Evolutionary conservation across 2,888 invertebrate species (phyloP).

Genomic region (Asteroscopus sphinx): DNA sequence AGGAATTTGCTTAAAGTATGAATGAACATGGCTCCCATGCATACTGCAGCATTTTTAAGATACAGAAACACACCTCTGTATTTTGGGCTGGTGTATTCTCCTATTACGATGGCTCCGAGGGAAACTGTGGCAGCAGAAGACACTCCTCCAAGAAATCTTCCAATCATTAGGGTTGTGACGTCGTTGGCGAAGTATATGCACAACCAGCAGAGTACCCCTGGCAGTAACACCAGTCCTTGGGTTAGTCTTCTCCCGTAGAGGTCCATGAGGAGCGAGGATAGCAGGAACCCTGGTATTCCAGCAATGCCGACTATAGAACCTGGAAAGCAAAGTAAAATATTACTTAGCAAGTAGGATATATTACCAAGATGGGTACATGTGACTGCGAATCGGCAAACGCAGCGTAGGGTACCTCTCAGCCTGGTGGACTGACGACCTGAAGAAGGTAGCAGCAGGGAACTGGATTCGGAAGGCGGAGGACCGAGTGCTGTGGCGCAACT

Average conservation of each 20-base stretch:
- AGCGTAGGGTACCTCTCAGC: too few relatives aligned
- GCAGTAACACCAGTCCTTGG: constrained; percentile 72
- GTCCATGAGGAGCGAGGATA: constrained; percentile 67
- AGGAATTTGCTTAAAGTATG: constrained; percentile 56
- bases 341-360: too few relatives aligned
- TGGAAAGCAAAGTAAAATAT: too few relatives aligned
- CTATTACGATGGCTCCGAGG: constrained; percentile 77
- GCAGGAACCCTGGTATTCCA: constrained; percentile 63
- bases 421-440: too few relatives aligned
- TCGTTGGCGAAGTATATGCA: constrained; percentile 40
- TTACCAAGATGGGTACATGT: too few relatives aligned
- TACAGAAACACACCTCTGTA: constrained; percentile 87
- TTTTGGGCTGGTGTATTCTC: constrained; percentile 83
- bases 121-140: constrained; percentile 53
- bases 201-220: constrained; percentile 61
- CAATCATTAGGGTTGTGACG: constrained; percentile 38
- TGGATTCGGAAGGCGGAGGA: too few relatives aligned
- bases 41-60: constrained; percentile 49
- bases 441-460: too few relatives aligned
- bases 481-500: too few relatives aligned
- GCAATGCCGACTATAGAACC: constrained; percentile 66
- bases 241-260: constrained; percentile 59
- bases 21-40: constrained; percentile 45
- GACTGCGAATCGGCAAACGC: too few relatives aligned
- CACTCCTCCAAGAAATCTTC: constrained; percentile 41